Percentiles rank a stretch among this genome's conserved stretches.
These are phyloP conservation scores for Portevinia maculata DNA, from an alignment of 2,888 invertebrate genomes.

Conservation along the genomic window DNA sequence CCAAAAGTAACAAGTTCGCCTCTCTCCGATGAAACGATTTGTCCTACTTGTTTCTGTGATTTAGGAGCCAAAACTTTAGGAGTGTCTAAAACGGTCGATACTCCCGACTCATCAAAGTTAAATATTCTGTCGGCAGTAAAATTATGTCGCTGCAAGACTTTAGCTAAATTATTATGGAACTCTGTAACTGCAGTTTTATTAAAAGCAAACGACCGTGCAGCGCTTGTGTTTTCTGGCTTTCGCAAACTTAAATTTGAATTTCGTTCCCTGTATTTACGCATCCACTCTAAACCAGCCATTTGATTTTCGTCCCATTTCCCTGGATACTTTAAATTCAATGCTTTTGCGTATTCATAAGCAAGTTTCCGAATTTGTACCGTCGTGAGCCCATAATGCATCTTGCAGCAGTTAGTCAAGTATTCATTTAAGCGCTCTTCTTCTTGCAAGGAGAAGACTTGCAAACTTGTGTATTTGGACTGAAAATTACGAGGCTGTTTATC, in stretches of 20 bases:
- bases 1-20: slow-evolving; percentile 79
- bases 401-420: slow-evolving; percentile 12
- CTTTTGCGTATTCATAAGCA: slow-evolving; percentile 31
- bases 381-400: slow-evolving; percentile 6
- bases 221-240: slow-evolving; percentile 39
- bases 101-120: slow-evolving; percentile 74
- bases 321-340: slow-evolving; percentile 20
- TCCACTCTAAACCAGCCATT: slow-evolving; percentile 27
- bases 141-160: slow-evolving; percentile 41
- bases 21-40: slow-evolving; percentile 79
- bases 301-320: slow-evolving; percentile 21
- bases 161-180: slow-evolving; percentile 22
- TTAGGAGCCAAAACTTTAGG: too few relatives aligned
- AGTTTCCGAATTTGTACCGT: slow-evolving; percentile 19
- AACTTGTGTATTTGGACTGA: slow-evolving; percentile 22
- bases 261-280: slow-evolving; percentile 23
- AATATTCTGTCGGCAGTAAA: slow-evolving; percentile 72
- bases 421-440: slow-evolving; percentile 16
- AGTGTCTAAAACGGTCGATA: slow-evolving; percentile 71
- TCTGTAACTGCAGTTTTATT: slow-evolving; percentile 37
- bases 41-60: slow-evolving; percentile 77
- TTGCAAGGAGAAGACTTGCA: too few relatives aligned
- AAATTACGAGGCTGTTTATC: too few relatives aligned
- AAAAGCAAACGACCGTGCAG: slow-evolving; percentile 39
- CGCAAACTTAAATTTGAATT: slow-evolving; percentile 41